Base-by-base conservation (phyloP, 2,888 invertebrate species). In the Gymnoscelis rufifasciata region DNA sequence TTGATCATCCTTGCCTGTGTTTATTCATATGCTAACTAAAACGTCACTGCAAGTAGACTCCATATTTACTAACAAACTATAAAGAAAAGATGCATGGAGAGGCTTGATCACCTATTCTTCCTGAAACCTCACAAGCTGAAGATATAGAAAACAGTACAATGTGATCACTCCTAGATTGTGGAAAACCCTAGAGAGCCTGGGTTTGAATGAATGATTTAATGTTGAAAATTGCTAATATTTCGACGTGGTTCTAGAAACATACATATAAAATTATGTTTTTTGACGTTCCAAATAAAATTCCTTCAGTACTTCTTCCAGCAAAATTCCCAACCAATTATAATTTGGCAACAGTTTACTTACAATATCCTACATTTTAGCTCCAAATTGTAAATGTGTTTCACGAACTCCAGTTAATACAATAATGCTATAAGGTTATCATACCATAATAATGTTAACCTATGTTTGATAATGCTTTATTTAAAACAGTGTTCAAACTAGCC, bases 1-100 rank as follows among this genome's bases (percentile, higher is more conserved):
- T 88, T 77, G 83, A 83, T 89, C 88, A 89, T 89, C 89, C 89
- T 89, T 89, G 89, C 89, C 89, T 89, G 89, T 84, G 88, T 88
- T 86, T 83, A 83, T 86, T 83, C 83, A 87, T 83, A 65, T 79
- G 87, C 87, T 88, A 88, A 88, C 87, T 74, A 71, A 71, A 72
- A 67, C 68, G 66, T 71, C 79, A 81, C 78, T 69, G 82, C 84
- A 74, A 78, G 71, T 83, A 83, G 80, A 74, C 66, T 61, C 64
- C 80, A 82, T 66, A 51, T 72, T 59, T 70, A 80, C 83, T 83
- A 86, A 86, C 82, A 63, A 61, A 68, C 68, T 71, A 67, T 66
- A 66, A 64, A 60, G 58, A 59, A 62, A 45, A 38, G 53, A 60
- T 84, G 86, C 86, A 87, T 86, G 86, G 72, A 74, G 70, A 77